Base-by-base conservation (phyloP, 2,888 invertebrate species). In the Siphlonurus alternatus region DNA sequence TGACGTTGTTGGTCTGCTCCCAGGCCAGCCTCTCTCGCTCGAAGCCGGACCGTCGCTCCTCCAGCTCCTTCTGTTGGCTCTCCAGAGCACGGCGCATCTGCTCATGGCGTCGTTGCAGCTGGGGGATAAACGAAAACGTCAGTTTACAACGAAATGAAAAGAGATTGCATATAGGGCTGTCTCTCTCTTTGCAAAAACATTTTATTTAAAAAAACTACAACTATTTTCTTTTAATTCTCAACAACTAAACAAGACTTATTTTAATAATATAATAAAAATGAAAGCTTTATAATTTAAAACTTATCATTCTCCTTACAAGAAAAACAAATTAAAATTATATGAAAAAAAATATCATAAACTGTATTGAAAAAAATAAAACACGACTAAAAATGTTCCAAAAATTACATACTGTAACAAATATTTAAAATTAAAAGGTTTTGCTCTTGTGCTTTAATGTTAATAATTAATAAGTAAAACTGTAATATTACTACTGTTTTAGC, bases 1-100 rank as follows among this genome's bases (percentile, higher is more conserved):
- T 91, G 68, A 92, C 85, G 71, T 91, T 90, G 74, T 91, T 90
- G 65, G 87, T 83, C 71, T 90, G 87, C 78, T 97, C 96, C 94
- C 95, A 97, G 64, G 86, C 81, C 71, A 84, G 81, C 73, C 87
- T 89, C 76, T 97, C 97, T 65, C 84, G 81, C 71, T 89, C 90
- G 73, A 95, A 90, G 66, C 87, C 84, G 69, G 87, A 83, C 73
- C 90, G 82, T 71, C 91, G 88, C 71, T 96, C 95, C 69, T 95
- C 94, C 71, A 96, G 78, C 75, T 96, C 96, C 70, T 88, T 87
- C 70, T 93, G 88, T 77, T 96, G 93, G 73, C 89, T 86, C 75
- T 95, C 95, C 69, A 93, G 80, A 63, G 87, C 79, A 70, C 81
- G 82, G 72, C 81, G 83, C 86, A 81, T 87, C 78, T 81, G 86